Evolutionary conservation across 2,113 vertebrate genomes (phyloP).

Genomic region (Muntiacus muntjak): DNA sequence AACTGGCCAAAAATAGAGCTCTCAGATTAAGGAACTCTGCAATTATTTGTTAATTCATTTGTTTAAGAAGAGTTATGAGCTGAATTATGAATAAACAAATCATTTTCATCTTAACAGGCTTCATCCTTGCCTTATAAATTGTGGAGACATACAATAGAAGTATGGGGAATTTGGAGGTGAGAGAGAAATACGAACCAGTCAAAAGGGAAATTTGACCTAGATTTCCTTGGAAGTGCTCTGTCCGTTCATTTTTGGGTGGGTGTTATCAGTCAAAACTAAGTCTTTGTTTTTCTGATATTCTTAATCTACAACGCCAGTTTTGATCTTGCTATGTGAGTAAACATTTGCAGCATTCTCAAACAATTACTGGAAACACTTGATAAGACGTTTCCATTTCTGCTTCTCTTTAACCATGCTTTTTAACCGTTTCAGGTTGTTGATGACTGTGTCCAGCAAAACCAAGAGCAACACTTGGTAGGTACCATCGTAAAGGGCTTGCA

Average conservation of each 20-base stretch:
- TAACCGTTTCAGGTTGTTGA: not conserved
- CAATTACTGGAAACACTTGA: not conserved
- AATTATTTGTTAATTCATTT: not conserved
- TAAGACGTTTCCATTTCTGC: not conserved
- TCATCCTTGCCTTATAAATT: not conserved
- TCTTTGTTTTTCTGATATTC: not conserved
- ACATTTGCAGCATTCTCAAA: not conserved
- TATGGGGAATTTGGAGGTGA: not conserved
- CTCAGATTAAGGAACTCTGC: not conserved
- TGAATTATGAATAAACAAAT: slow-evolving; percentile 9
- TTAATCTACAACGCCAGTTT: not conserved
- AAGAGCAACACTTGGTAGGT: not conserved
- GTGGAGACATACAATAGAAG: not conserved
- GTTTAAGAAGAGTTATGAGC: not conserved
- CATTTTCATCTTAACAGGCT: not conserved
- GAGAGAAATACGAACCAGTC: not conserved
- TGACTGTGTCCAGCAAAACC: not conserved
- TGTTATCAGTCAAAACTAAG: not conserved
- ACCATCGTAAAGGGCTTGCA: not conserved
- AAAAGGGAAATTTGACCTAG: not conserved
- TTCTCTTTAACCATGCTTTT: not conserved
- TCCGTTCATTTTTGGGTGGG: not conserved
- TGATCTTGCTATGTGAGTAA: not conserved
- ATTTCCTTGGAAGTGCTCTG: not conserved
- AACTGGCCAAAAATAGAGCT: not conserved